Conservation (phyloP, 2,113 vertebrate genomes). For the Syrmaticus mikado region DNA sequence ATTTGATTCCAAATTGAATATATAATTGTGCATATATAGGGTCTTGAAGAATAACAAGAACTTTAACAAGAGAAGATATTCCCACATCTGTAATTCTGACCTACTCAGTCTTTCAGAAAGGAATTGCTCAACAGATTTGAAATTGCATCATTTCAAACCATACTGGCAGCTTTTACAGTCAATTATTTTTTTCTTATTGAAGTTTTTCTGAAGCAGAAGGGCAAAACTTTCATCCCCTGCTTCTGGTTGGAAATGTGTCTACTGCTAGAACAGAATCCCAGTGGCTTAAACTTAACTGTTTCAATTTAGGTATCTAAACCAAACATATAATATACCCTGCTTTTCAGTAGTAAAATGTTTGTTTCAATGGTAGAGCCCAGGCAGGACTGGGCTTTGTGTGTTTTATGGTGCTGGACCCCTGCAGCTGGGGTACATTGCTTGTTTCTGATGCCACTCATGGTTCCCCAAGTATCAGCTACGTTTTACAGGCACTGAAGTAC, state of each 20-base stretch:
- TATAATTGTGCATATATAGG: neutral
- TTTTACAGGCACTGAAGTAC: neutral
- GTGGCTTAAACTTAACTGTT: neutral
- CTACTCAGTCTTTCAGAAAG: slow-evolving; percentile 52
- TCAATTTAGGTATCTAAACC: neutral
- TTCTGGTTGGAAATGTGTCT: neutral
- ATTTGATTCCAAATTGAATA: slow-evolving; percentile 53
- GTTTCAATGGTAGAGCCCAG: neutral
- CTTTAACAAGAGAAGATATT: slow-evolving; percentile 45
- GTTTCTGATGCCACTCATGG: neutral
- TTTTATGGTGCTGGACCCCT: neutral
- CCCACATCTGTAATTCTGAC: slow-evolving; percentile 56
- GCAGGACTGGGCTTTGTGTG: neutral
- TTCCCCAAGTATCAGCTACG: neutral
- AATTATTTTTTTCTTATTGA: neutral
- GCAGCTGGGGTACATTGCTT: neutral
- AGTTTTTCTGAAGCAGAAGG: neutral
- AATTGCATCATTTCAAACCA: slow-evolving; percentile 30
- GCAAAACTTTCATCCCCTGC: neutral
- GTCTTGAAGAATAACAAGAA: slow-evolving; percentile 42
- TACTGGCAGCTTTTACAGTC: slow-evolving; percentile 32
- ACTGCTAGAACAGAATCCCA: neutral
- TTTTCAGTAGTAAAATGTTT: neutral
- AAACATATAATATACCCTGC: neutral
- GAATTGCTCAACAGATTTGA: slow-evolving; percentile 53